phyloP scores from a whole-genome alignment of 2,888 invertebrate species.

The Leptogaster cylindrica region DNA sequence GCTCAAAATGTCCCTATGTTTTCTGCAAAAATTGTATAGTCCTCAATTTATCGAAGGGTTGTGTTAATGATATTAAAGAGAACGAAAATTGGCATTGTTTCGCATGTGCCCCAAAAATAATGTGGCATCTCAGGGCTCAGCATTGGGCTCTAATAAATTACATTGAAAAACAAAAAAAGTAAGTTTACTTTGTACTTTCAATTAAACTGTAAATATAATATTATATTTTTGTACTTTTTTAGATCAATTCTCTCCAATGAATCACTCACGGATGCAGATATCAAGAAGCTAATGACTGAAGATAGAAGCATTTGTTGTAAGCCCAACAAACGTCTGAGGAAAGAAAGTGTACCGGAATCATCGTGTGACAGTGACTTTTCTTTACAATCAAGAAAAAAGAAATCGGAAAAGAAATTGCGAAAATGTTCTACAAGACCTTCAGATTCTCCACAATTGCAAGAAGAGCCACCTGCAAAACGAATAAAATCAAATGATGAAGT shows the following conservation, averaged over 20 bases:
- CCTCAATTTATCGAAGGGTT: conserved; percentile 71
- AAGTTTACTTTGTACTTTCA: conserved; percentile 45
- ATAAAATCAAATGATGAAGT: conserved; percentile 62
- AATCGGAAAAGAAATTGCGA: conserved; percentile 39
- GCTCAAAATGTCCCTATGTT: conserved; percentile 75
- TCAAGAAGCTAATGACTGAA: conserved; percentile 52
- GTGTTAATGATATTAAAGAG: conserved; percentile 74
- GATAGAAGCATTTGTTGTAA: conserved; percentile 58
- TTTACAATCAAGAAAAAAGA: conserved; percentile 48
- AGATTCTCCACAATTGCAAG: conserved; percentile 33
- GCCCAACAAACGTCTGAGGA: conserved; percentile 50
- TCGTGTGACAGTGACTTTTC: conserved; percentile 52
- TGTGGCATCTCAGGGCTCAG: conserved; percentile 71
- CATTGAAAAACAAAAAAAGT: conserved; percentile 66
- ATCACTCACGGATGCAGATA: conserved; percentile 54
- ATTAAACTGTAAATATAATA: too few relatives aligned
- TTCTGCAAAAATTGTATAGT: conserved; percentile 81
- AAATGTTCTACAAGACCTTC: conserved; percentile 43
- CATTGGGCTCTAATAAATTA: conserved; percentile 77
- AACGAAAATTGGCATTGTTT: conserved; percentile 84
- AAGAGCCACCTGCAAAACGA: conserved; percentile 50
- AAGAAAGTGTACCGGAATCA: conserved; percentile 52
- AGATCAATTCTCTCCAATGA: conserved; percentile 52
- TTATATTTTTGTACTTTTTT: conserved; percentile 46
- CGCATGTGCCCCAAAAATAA: conserved; percentile 71